Evolutionary conservation across 1,140 invertebrate genomes (phyloP), one percentile per base, ranked within the genome.

Genomic region (Hormaphis cornu): DNA sequence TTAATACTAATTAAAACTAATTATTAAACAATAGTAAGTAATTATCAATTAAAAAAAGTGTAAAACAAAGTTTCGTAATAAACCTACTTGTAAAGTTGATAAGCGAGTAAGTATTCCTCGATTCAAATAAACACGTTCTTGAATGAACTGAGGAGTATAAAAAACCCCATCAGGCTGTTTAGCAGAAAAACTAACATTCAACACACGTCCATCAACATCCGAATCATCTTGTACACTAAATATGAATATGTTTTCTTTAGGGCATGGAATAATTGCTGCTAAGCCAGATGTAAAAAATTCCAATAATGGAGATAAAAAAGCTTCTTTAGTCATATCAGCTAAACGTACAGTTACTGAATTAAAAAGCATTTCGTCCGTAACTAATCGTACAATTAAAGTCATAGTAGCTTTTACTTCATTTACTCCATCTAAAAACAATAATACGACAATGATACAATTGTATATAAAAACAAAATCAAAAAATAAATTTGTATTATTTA

Each of bases 181-280:
- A 3, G 93, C 93, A 0, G 95, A 95, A 75, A 99, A 96, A 73
- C 92, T 97, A 1, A 98, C 90, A 76, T 98, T 98, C 2, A 98
- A 76, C 40, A 97, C 92, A 74, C 89, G 87, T 0, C 86, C 85
- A 8, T 87, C 84, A 0, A 94, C 90, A 75, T 96, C 93, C 0
- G 88, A 90, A 75, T 95, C 91, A 74, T 95, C 91, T 82, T 87
- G 76, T 33, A 98, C 85, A 77, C 92, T 95, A 74, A 98, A 97
- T 6, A 98, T 81, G 72, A 90, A 93, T 53, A 98, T 91, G 76
- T 97, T 92, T 73, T 96, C 91, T 74, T 89, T 89, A 0, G 92
- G 90, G 71, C 90, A 93, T 0, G 91, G 92, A 53, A 97, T 87
- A 71, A 97, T 92, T 0, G 91, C 90, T 0, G 95, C 90, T 20